Base-by-base conservation (phyloP, 2,797 vertebrate species). In the Premnoplex brunnescens region DNA sequence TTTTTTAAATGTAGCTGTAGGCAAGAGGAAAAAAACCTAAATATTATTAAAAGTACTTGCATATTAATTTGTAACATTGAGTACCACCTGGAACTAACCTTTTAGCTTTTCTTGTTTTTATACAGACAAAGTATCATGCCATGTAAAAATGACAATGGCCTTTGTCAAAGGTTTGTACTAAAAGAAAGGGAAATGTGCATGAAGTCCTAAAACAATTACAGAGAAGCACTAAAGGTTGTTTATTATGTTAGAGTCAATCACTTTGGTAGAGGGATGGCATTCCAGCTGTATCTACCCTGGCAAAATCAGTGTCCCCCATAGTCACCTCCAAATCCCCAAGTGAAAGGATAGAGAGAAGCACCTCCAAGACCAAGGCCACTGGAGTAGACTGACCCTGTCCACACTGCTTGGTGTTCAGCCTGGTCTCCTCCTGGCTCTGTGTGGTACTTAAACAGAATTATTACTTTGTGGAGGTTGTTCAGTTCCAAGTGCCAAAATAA, bases 291-390 rank as follows among this genome's bases (percentile, higher is more conserved):
- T 37, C 21, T 39, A 44, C 15, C 9, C 21, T 26, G 7, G 12
- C 12, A 88, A 73, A 4, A 18, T 21, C 51, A 48, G 19, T n/a
- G 17, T 1, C 7, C 12, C 23, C 16, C n/a, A 88, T 17, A 76
- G 15, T 36, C 17, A 72, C 6, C 28, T 68, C 37, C 39, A 59
- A 90, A 43, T 58, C 14, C 10, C 5, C 9, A 32, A 24, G 7
- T 2, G 1, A 87, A 67, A 0, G 1, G 20, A 30, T 2, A 49
- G 48, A 81, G 26, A 58, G 20, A 51, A 24, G 27, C 14, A 78
- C 8, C 9, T 37, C 10, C 0, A 0, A 30, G 32, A 18, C 15
- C 3, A 14, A 67, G 19, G 24, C 19, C 16, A 19, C 10, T 9
- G 41, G 41, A 56, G 16, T 6, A 64, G 20, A 15, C 9, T 39